Evolutionary conservation across 2,888 invertebrate genomes (phyloP).

Genomic region (Chorisops tibialis): DNA sequence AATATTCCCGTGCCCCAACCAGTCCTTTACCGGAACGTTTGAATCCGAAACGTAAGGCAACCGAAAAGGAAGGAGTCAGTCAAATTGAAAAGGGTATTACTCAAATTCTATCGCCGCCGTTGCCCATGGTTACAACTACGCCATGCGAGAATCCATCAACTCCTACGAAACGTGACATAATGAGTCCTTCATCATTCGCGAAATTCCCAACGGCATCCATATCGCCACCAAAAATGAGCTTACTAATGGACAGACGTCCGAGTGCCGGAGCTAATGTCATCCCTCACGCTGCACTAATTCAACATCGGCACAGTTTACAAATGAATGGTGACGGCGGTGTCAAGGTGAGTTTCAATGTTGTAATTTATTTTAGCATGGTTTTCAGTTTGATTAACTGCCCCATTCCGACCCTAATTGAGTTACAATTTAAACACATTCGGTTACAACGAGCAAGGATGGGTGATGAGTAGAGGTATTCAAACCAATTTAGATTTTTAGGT

Average conservation of each 20-base stretch:
- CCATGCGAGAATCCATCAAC: conserved; percentile 27
- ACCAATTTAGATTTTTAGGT: too few relatives aligned
- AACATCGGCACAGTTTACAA: conserved; percentile 38
- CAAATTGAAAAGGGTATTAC: conserved; percentile 8
- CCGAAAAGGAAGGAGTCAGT: conserved; percentile 28
- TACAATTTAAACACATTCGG: too few relatives aligned
- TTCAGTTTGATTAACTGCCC: too few relatives aligned
- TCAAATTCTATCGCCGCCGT: conserved; percentile 20
- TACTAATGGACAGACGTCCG: conserved; percentile 36
- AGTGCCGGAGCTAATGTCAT: conserved; percentile 37
- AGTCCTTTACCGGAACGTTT: conserved; percentile 36
- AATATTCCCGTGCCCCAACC: conserved; percentile 35
- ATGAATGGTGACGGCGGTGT: conserved; percentile 35
- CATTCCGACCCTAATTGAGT: too few relatives aligned
- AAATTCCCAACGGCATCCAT: conserved; percentile 32
- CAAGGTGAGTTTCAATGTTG: conserved; percentile 22
- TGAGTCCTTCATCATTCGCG: conserved; percentile 24
- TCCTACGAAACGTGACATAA: conserved; percentile 16
- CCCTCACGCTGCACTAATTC: conserved; percentile 37
- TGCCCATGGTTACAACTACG: conserved; percentile 34
- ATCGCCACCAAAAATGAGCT: conserved; percentile 32
- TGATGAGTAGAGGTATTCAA: too few relatives aligned
- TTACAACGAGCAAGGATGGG: too few relatives aligned
- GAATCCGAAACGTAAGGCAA: conserved; percentile 28
- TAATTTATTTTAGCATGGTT: too few relatives aligned